Base-by-base conservation (phyloP, 2,888 invertebrate genomes). In the Leucophenga montana region DNA sequence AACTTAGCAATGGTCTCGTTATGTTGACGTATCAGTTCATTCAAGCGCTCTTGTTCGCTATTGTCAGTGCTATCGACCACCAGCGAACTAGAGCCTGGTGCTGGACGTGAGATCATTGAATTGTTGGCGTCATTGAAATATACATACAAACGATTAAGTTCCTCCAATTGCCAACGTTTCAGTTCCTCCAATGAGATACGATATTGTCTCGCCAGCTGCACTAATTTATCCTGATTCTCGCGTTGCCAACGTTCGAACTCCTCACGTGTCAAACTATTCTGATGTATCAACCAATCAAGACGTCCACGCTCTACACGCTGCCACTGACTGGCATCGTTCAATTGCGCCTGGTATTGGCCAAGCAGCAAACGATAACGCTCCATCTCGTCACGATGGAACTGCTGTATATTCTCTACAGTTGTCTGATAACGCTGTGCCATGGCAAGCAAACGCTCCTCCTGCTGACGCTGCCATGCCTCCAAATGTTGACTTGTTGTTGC, bases 261-360 rank as follows among this genome's bases (percentile, higher is more conserved):
- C n/a, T 86, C 83, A 0, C 73, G 71, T 0, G 78, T 85, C 0
- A 83, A 75, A 33, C 87, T 83, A 66, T 88, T 88, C 67, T 88
- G 88, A 69, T 88, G 87, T 8, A 88, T 84, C 6, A 88, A 67
- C 88, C 88, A 88, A 66, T 87, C 85, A 6, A 88, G 71, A 3
- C 88, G 86, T 16, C 85, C 85, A 13, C 85, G 82, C 70, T 88
- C 88, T 48, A 75, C 78, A 2, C 73, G 81, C 65, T 87, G 85
- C 88, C 88, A 88, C 1, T 73, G 76, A 1, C 68, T 79, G 11
- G 78, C 71, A 56, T 87, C 83, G 61, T 78, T 80, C 14, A 78
- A 77, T 62, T 82, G 83, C 0, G 77, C 69, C 66, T 78, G 83
- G 70, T 88, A 86, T 68, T 88, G 87, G 1, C 75, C 78, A 73